Conservation (phyloP, 2,113 vertebrate species). For the Microtus richardsoni region DNA sequence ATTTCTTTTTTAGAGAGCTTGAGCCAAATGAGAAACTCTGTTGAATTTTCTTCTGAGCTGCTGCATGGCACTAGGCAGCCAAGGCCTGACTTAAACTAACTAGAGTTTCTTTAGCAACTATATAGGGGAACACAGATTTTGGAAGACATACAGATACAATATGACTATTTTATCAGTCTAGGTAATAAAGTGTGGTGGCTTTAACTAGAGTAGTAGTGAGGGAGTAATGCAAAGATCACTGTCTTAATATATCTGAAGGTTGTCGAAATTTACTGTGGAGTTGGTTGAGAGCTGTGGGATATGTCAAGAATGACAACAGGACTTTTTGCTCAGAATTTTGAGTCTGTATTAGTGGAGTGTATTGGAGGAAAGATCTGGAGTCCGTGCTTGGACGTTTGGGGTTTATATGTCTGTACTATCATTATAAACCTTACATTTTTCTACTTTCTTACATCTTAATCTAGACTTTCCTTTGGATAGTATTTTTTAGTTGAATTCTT, state of each 20-base stretch:
- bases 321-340: not conserved
- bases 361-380: not conserved
- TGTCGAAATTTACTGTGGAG: constrained; percentile 13
- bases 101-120: constrained; percentile 20
- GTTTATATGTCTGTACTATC: not conserved
- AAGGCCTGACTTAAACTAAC: not conserved
- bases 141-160: not conserved
- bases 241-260: not conserved
- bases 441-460: constrained; percentile 24
- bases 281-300: not conserved
- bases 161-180: not conserved
- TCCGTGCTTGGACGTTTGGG: not conserved
- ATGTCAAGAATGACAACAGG: not conserved
- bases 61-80: not conserved
- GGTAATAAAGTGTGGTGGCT: not conserved
- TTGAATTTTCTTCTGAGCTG: constrained; percentile 21
- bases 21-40: constrained; percentile 4
- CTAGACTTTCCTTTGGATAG: not conserved
- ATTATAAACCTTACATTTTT: constrained; percentile 4
- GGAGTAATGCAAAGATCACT: not conserved
- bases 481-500: constrained; percentile 33
- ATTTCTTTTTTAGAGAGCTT: constrained; percentile 23
- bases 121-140: not conserved
- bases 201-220: not conserved
- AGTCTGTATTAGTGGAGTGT: not conserved